These are phyloP conservation scores for Diprion similis DNA, from an alignment of 1,140 invertebrate species.

Conservation along the genomic window DNA sequence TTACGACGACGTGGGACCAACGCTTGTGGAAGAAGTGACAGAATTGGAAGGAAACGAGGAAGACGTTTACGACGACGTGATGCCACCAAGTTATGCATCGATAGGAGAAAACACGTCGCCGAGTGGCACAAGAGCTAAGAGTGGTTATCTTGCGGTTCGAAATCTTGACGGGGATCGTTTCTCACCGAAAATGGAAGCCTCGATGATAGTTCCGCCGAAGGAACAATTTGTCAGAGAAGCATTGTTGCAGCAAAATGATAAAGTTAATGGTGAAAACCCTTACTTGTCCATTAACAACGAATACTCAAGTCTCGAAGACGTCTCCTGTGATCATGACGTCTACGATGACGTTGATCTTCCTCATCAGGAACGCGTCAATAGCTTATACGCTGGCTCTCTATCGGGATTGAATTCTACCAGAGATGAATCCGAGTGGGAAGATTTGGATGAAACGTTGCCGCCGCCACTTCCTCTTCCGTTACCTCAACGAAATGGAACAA, in stretches of 20 bases:
- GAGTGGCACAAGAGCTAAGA: not conserved
- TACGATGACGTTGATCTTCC: conserved; percentile 54
- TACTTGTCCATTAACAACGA: conserved; percentile 37
- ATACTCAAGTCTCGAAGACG: conserved; percentile 42
- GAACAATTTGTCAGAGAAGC: conserved; percentile 6
- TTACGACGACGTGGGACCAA: conserved; percentile 15
- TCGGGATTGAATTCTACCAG: conserved; percentile 30
- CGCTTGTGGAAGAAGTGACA: not conserved
- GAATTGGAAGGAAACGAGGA: conserved; percentile 15
- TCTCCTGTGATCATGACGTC: conserved; percentile 37
- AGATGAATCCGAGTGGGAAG: conserved; percentile 52
- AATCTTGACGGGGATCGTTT: not conserved
- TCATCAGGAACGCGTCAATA: conserved; percentile 51
- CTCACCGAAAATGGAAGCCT: not conserved
- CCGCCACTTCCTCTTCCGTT: not conserved
- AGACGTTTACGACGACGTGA: conserved; percentile 51
- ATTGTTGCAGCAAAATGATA: conserved; percentile 16
- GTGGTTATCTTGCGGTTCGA: not conserved
- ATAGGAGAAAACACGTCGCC: not conserved
- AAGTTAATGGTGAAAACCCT: not conserved
- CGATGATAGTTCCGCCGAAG: not conserved
- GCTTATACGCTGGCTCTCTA: conserved; percentile 49
- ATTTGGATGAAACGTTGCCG: conserved; percentile 42
- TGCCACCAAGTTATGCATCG: conserved; percentile 20
- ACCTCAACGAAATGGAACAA: conserved; percentile 12